Percentiles rank a stretch among this genome's conserved stretches.
phyloP scores from a whole-genome alignment of 1,140 invertebrate genomes.

The Gyrodactylus bullatarudis region DNA sequence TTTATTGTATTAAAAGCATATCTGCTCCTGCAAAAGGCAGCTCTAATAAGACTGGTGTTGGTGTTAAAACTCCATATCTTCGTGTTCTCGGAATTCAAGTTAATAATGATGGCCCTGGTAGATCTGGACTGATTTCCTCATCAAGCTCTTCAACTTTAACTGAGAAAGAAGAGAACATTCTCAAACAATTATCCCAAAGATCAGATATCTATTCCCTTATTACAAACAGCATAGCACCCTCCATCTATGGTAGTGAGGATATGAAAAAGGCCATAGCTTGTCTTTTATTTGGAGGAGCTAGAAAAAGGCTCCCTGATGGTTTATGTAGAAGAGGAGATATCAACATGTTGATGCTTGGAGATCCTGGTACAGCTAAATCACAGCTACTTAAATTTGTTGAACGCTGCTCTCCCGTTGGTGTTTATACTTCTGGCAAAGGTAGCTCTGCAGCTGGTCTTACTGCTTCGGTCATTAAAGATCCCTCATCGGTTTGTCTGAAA shows the following conservation, averaged over 20 bases:
- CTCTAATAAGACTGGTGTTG: conserved; percentile 39
- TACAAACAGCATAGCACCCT: conserved; percentile 63
- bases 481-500: conserved; percentile 36
- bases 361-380: conserved; percentile 93
- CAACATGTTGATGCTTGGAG: conserved; percentile 68
- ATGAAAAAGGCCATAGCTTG: conserved; percentile 91
- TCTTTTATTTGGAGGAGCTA: conserved; percentile 53
- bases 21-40: conserved; percentile 7
- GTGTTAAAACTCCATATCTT: conserved; percentile 64
- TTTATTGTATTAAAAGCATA: conserved; percentile 46
- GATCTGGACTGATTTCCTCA: conserved; percentile 1
- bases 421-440: conserved; percentile 88
- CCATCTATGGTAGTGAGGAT: conserved; percentile 66
- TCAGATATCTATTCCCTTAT: conserved; percentile 60
- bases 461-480: conserved; percentile 76
- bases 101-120: conserved; percentile 37
- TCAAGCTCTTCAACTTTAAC: conserved; percentile 24
- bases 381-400: conserved; percentile 92
- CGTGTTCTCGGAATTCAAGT: conserved; percentile 61
- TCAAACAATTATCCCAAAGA: conserved; percentile 42
- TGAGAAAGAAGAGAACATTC: conserved; percentile 58
- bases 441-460: conserved; percentile 91
- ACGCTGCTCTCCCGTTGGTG: conserved; percentile 61
- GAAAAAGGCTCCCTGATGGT: conserved; percentile 54
- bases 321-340: conserved; percentile 74